Evolutionary conservation across 2,888 invertebrate genomes (phyloP), one percentile per base, ranked within the genome.

Genomic region (Cryptosula pallasiana): DNA sequence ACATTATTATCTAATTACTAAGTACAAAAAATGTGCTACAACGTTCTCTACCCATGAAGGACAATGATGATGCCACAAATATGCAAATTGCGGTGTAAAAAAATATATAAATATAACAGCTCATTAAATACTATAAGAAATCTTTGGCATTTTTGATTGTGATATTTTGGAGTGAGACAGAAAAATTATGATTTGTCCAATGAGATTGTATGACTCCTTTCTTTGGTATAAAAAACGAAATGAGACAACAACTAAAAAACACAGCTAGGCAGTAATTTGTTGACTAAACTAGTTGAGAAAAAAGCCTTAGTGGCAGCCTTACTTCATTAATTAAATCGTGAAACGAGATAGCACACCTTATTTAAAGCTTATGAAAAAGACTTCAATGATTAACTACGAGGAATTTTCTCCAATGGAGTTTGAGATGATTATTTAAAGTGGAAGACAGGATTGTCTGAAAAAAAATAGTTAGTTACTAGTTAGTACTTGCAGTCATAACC

Each of bases 401-500:
- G n/a, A n/a, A n/a, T n/a, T n/a, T n/a, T n/a, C n/a, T n/a, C n/a
- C n/a, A n/a, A n/a, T n/a, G n/a, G n/a, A n/a, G n/a, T n/a, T n/a
- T n/a, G n/a, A n/a, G n/a, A n/a, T n/a, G n/a, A n/a, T n/a, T n/a
- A n/a, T n/a, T n/a, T n/a, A n/a, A n/a, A n/a, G n/a, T n/a, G n/a
- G n/a, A n/a, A n/a, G n/a, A n/a, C n/a, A n/a, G n/a, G n/a, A n/a
- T n/a, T n/a, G n/a, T n/a, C n/a, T n/a, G n/a, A n/a, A n/a, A n/a
- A n/a, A n/a, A n/a, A n/a, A n/a, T n/a, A n/a, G n/a, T n/a, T n/a
- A n/a, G n/a, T n/a, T n/a, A n/a, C n/a, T n/a, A n/a, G 9, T 23
- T 57, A 57, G 23, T 57, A 57, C n/a, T 57, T 57, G 23, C 57
- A 57, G 16, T 57, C 57, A 63, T 63, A 63, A 32, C 63, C 63